Evolutionary conservation across 2,797 vertebrate species (phyloP).

Genomic region (Sparus aurata): DNA sequence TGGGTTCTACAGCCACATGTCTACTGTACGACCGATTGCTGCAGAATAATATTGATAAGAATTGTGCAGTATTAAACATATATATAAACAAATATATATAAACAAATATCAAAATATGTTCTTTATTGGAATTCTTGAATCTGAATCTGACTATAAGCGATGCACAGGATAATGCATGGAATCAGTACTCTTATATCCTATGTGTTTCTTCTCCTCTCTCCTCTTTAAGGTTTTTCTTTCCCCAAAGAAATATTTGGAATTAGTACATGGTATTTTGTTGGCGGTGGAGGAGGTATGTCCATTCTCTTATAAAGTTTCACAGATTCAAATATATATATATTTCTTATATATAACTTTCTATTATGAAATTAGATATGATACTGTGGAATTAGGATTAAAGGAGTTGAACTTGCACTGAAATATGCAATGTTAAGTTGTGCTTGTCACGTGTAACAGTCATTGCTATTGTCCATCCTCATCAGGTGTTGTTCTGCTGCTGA

Average conservation of each 20-base stretch:
- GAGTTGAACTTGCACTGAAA: neutral
- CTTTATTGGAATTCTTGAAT: neutral
- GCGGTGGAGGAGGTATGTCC: constrained; percentile 64
- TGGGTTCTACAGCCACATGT: neutral
- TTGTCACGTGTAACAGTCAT: neutral
- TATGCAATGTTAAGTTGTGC: neutral
- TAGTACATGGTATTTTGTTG: constrained; percentile 53
- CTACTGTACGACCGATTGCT: too few relatives aligned
- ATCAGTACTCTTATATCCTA: neutral
- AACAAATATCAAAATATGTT: too few relatives aligned
- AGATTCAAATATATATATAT: too few relatives aligned
- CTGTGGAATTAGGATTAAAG: neutral
- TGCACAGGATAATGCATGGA: neutral
- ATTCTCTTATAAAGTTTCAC: neutral
- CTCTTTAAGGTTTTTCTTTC: accelerated
- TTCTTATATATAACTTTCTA: neutral
- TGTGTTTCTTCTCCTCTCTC: neutral
- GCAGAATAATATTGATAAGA: neutral
- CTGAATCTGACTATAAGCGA: too few relatives aligned
- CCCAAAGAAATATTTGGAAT: neutral
- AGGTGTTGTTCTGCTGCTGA: constrained; percentile 62
- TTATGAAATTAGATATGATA: too few relatives aligned
- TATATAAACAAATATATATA: too few relatives aligned
- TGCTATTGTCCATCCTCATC: constrained; percentile 9
- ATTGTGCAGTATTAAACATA: neutral